phyloP scores from a whole-genome alignment of 2,888 invertebrate genomes.

The Carcina quercana region DNA sequence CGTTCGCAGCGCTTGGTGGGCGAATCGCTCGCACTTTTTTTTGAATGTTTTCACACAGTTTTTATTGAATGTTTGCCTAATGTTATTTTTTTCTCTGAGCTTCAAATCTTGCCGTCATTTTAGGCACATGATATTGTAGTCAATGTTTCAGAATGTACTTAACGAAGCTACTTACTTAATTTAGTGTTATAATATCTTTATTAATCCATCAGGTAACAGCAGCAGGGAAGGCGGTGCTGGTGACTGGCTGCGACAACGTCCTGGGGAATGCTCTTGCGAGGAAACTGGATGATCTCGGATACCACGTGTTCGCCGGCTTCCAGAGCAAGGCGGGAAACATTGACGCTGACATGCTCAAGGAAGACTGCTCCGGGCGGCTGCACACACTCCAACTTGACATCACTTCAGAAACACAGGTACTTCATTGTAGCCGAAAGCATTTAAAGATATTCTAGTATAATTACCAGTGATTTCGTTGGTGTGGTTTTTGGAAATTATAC shows the following conservation, averaged over 20 bases:
- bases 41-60: too few relatives aligned
- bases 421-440: too few relatives aligned
- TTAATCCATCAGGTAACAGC: constrained; percentile 87
- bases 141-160: too few relatives aligned
- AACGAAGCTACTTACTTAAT: too few relatives aligned
- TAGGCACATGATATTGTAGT: too few relatives aligned
- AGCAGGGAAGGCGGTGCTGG: constrained; percentile 87
- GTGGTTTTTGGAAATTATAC: too few relatives aligned
- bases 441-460: too few relatives aligned
- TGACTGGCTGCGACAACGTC: constrained; percentile 89
- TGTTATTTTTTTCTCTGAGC: background rate
- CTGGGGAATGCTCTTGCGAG: constrained; percentile 84
- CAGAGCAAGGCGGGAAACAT: constrained; percentile 78
- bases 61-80: too few relatives aligned
- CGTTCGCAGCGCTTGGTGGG: too few relatives aligned
- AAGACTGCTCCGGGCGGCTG: constrained; percentile 83
- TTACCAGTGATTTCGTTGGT: too few relatives aligned
- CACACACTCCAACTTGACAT: constrained; percentile 87
- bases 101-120: background rate
- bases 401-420: constrained; percentile 82
- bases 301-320: constrained; percentile 92
- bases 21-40: too few relatives aligned
- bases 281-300: constrained; percentile 87
- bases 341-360: constrained; percentile 83
- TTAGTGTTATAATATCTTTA: background rate